Evolutionary conservation across 2,888 invertebrate species (phyloP).

Genomic region (Ormyrus rosae): DNA sequence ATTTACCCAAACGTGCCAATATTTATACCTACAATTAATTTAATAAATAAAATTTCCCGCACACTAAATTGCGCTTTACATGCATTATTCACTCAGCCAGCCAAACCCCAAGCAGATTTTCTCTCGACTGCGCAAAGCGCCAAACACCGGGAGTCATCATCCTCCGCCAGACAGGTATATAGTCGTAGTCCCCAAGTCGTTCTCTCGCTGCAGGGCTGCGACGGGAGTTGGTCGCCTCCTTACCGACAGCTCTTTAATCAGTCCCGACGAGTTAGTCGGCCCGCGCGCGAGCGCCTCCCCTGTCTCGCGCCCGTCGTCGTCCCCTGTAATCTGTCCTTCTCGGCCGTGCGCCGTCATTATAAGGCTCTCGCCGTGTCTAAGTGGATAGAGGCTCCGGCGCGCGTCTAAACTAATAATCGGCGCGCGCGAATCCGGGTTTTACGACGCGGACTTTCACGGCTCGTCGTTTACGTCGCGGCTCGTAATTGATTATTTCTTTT

Average conservation of each 20-base stretch:
- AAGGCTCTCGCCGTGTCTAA: background rate
- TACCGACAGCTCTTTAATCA: constrained; percentile 29
- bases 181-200: constrained; percentile 13
- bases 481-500: constrained; percentile 28
- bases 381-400: background rate
- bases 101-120: too few species aligned
- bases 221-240: background rate
- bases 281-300: background rate
- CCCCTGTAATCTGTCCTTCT: constrained; percentile 33
- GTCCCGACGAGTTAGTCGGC: constrained; percentile 14
- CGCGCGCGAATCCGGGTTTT: constrained; percentile 26
- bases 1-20: too few species aligned
- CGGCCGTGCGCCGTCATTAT: constrained; percentile 11
- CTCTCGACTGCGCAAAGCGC: background rate
- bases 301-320: background rate
- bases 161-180: background rate
- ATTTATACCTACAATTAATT: too few species aligned
- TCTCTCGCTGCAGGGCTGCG: constrained; percentile 3
- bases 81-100: too few species aligned
- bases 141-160: background rate
- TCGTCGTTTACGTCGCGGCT: background rate
- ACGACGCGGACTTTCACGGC: constrained; percentile 6
- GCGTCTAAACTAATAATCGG: constrained; percentile 40
- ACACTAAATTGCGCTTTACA: too few species aligned
- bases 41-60: too few species aligned